Evolutionary conservation across 2,113 vertebrate species (phyloP).

Genomic region (Pandion haliaetus): DNA sequence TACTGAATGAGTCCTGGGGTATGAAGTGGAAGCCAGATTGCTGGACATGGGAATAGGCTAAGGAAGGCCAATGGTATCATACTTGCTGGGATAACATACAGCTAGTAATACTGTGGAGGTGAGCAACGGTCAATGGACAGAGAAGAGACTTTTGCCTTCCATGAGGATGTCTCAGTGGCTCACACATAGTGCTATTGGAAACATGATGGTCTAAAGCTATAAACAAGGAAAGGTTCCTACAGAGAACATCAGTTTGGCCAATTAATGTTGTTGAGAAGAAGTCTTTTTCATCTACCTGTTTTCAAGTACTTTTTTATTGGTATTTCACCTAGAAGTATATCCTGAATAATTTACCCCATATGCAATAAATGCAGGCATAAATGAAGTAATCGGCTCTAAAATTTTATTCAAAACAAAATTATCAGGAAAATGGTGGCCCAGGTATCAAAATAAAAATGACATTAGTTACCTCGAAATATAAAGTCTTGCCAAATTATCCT

Average conservation of each 20-base stretch:
- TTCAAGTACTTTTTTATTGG: not conserved
- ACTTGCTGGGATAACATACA: accelerated
- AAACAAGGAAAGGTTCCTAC: not conserved
- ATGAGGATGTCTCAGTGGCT: not conserved
- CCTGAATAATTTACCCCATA: not conserved
- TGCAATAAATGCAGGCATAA: not conserved
- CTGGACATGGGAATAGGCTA: not conserved
- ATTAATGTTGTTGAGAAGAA: not conserved
- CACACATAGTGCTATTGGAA: not conserved
- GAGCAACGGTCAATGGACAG: not conserved
- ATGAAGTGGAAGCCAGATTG: not conserved
- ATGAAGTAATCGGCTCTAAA: not conserved
- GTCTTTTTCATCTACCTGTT: not conserved
- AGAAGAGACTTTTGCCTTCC: not conserved
- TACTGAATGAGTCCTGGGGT: not conserved
- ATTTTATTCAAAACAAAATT: not conserved
- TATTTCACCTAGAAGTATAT: not conserved
- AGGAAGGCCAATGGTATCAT: not conserved
- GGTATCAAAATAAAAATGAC: not conserved
- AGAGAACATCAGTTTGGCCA: not conserved
- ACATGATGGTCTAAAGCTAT: not conserved
- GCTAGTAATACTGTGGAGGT: not conserved
- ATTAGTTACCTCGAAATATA: not conserved
- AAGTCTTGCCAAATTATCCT: conserved; percentile 9
- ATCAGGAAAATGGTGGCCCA: not conserved